Conservation (phyloP, 1,140 invertebrate species). For the Cherax quadricarinatus region DNA sequence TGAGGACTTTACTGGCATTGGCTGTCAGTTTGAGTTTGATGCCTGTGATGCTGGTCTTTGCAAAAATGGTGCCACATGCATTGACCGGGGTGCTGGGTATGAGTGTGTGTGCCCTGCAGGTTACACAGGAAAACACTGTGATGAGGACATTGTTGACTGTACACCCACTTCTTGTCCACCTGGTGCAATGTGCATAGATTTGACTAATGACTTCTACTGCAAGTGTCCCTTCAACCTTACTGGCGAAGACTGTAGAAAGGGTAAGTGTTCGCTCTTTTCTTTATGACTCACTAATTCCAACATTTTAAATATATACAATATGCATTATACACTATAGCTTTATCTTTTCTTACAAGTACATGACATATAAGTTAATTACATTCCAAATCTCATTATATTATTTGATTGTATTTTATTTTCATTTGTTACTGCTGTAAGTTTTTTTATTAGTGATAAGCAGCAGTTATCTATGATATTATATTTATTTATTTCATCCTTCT, state of each 20-base stretch:
- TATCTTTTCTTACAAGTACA: no score
- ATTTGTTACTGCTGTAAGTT: neutral
- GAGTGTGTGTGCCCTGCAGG: constrained; percentile 91
- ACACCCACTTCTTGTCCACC: constrained; percentile 96
- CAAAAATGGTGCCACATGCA: constrained; percentile 93
- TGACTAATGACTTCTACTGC: constrained; percentile 94
- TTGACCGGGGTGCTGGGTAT: constrained; percentile 90
- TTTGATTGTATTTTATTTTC: constrained; percentile 33
- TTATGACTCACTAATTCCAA: neutral
- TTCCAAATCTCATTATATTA: no score
- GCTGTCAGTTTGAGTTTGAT: constrained; percentile 95
- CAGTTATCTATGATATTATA: neutral
- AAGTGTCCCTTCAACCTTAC: constrained; percentile 97
- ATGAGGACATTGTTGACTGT: constrained; percentile 94
- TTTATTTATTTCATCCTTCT: constrained; percentile 74
- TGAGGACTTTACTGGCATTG: constrained; percentile 89
- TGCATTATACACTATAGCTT: no score
- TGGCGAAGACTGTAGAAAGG: constrained; percentile 96
- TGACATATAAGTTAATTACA: no score
- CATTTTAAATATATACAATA: no score
- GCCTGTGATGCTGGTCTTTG: constrained; percentile 92
- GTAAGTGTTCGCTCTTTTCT: constrained; percentile 78
- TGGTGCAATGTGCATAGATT: constrained; percentile 94
- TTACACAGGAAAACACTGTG: constrained; percentile 87
- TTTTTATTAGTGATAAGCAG: constrained; percentile 41